These are phyloP conservation scores for Chironomus striatipennis DNA, from an alignment of 1,140 invertebrate species.

Conservation along the genomic window DNA sequence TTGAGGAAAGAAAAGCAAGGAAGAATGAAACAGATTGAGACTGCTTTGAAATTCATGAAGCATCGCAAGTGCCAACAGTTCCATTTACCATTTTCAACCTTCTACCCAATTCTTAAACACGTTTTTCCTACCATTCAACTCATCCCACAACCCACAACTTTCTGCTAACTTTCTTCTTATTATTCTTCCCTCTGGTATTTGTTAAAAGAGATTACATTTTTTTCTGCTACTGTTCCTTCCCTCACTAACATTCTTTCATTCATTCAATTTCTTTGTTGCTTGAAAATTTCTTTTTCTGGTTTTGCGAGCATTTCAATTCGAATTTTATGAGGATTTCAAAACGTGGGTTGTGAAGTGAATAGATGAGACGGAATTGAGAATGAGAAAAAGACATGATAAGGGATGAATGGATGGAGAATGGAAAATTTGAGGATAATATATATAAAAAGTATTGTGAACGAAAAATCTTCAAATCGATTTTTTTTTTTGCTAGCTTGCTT, in stretches of 20 bases:
- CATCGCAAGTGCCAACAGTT: constrained; percentile 6
- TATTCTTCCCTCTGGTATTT: neutral
- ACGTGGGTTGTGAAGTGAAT: neutral
- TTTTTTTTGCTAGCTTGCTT: neutral
- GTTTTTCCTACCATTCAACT: neutral
- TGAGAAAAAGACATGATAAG: neutral
- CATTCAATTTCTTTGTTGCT: neutral
- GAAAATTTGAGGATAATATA: neutral
- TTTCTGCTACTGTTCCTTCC: neutral
- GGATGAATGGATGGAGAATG: neutral
- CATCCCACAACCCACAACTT: no score
- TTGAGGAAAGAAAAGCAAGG: no score
- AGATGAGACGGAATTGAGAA: neutral
- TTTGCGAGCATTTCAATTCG: constrained; percentile 21
- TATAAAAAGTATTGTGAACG: neutral
- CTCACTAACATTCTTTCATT: no score
- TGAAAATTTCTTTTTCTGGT: constrained; percentile 6
- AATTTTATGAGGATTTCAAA: neutral
- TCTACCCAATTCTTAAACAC: constrained; percentile 3
- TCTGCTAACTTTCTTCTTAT: neutral
- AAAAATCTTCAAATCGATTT: constrained; percentile 18
- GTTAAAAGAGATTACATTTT: constrained; percentile 16
- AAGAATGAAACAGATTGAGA: neutral
- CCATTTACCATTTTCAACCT: neutral
- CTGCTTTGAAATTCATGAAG: constrained; percentile 8